These are phyloP conservation scores for Takifugu ocellatus DNA, from an alignment of 2,797 vertebrate species.

Conservation along the genomic window DNA sequence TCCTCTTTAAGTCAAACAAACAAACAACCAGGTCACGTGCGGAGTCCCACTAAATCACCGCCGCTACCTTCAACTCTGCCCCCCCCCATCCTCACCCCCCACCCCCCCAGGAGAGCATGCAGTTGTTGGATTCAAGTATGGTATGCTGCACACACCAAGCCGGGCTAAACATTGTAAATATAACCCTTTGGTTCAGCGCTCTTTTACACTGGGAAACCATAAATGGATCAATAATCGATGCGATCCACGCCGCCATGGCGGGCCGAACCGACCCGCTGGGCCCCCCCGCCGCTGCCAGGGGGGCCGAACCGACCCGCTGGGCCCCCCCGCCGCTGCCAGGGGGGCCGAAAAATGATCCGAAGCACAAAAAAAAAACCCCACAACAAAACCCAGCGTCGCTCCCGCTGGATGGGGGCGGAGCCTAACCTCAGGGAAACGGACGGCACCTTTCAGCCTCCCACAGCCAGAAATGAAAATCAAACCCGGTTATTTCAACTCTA, in stretches of 20 bases:
- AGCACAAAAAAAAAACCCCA: slow-evolving; percentile 6
- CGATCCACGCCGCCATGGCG: slow-evolving; percentile 18
- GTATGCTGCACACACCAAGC: slow-evolving; percentile 40
- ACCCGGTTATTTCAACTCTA: slow-evolving; percentile 17
- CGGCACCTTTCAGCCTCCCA: background rate
- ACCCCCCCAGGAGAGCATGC: slow-evolving; percentile 20
- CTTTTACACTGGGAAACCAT: background rate
- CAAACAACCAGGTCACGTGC: slow-evolving; percentile 36
- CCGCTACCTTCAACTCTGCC: slow-evolving; percentile 26
- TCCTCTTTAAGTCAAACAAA: slow-evolving; percentile 68
- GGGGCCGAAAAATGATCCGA: slow-evolving; percentile 12
- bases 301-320: slow-evolving; percentile 25
- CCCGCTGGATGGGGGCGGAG: background rate
- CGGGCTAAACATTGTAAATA: slow-evolving; percentile 15
- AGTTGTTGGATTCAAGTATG: slow-evolving; percentile 60
- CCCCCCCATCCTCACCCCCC: background rate
- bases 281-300: no score
- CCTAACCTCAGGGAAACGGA: slow-evolving; percentile 3
- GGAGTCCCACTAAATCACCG: slow-evolving; percentile 30
- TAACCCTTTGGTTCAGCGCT: slow-evolving; percentile 48
- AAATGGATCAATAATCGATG: slow-evolving; percentile 14
- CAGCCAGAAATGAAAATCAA: slow-evolving; percentile 10
- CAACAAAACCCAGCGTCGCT: background rate
- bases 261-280: slow-evolving; percentile 12
- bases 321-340: slow-evolving; percentile 8